phyloP scores from a whole-genome alignment of 2,888 invertebrate species.

The Sphinx pinastri region DNA sequence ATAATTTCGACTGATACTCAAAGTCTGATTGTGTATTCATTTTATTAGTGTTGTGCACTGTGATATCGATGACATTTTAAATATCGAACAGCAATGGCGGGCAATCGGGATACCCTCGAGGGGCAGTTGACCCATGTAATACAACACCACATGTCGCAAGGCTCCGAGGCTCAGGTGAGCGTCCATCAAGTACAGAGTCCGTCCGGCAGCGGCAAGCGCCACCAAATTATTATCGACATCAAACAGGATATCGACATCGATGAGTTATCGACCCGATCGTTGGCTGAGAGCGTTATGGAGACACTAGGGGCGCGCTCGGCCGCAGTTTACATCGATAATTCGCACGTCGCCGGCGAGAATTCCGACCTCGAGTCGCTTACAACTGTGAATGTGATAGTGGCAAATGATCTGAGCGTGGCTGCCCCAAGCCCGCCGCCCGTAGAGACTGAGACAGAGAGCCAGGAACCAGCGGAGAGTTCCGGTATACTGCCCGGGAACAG shows the following conservation, averaged over 20 bases:
- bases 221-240: slow-evolving; percentile 81
- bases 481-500: slow-evolving; percentile 62
- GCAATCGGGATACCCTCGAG: slow-evolving; percentile 65
- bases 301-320: slow-evolving; percentile 77
- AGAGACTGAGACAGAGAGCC: slow-evolving; percentile 53
- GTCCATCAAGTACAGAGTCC: slow-evolving; percentile 76
- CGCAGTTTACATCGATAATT: slow-evolving; percentile 77
- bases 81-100: slow-evolving; percentile 58
- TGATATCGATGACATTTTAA: slow-evolving; percentile 35
- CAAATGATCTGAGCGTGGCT: slow-evolving; percentile 67
- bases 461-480: slow-evolving; percentile 56
- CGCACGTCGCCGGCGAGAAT: slow-evolving; percentile 61
- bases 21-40: slow-evolving; percentile 61
- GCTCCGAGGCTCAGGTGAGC: slow-evolving; percentile 75
- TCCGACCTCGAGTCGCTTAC: slow-evolving; percentile 75
- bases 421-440: slow-evolving; percentile 57
- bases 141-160: slow-evolving; percentile 74
- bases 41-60: slow-evolving; percentile 40
- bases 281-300: slow-evolving; percentile 82
- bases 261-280: slow-evolving; percentile 73
- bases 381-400: slow-evolving; percentile 78
- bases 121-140: slow-evolving; percentile 75
- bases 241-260: slow-evolving; percentile 81
- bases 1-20: slow-evolving; percentile 61
- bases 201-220: slow-evolving; percentile 72